phyloP scores from a whole-genome alignment of 2,888 invertebrate genomes.

The Nowickia ferox region DNA sequence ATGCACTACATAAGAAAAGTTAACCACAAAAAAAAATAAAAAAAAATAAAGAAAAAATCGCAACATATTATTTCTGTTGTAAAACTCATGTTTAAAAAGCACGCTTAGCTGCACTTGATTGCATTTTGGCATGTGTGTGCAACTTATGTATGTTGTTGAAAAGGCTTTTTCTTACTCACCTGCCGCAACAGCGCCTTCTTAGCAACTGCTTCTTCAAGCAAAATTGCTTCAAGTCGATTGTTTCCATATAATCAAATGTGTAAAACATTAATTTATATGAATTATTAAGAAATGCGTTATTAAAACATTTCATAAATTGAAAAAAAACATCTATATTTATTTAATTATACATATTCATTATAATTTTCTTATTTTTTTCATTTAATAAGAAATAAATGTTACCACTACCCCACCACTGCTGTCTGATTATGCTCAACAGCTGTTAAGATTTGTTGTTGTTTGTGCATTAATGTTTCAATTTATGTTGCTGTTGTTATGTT shows the following conservation, averaged over 20 bases:
- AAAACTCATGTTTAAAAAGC: conserved; percentile 59
- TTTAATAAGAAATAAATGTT: conserved; percentile 21
- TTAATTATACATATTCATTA: conserved; percentile 19
- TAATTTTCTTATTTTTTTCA: background rate
- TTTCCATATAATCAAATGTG: background rate
- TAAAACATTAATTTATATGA: conserved; percentile 16
- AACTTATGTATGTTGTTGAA: conserved; percentile 36
- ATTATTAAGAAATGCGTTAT: conserved; percentile 51
- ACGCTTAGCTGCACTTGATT: conserved; percentile 71
- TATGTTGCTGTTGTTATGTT: conserved; percentile 23
- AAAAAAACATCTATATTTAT: conserved; percentile 10
- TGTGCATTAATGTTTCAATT: conserved; percentile 10
- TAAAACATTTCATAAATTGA: conserved; percentile 47
- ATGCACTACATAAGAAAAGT: conserved; percentile 16
- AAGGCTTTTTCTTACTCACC: conserved; percentile 7
- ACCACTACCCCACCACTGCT: background rate
- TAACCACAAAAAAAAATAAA: background rate
- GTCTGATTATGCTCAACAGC: background rate
- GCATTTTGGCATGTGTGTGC: conserved; percentile 63
- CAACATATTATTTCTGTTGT: conserved; percentile 40
- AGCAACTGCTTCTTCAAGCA: conserved; percentile 10
- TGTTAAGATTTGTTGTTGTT: background rate
- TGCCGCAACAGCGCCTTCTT: conserved; percentile 25
- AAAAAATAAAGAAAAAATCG: background rate
- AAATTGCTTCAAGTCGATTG: conserved; percentile 3